Percentiles rank a stretch among this genome's conserved stretches.
Evolutionary conservation across 2,113 vertebrate genomes (phyloP).

Genomic region (Macquaria australasica): DNA sequence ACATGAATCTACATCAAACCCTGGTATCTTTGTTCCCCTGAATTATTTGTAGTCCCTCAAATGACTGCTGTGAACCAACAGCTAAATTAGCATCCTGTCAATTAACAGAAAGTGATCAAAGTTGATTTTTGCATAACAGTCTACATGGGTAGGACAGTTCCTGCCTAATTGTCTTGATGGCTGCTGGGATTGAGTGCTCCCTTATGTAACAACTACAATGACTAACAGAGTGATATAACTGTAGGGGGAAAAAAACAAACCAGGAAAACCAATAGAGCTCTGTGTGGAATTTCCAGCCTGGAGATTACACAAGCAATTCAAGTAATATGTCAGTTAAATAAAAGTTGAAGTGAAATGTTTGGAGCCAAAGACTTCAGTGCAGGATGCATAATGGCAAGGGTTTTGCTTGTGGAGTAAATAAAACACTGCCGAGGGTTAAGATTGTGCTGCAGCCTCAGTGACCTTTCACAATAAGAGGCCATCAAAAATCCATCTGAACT

Average conservation of each 20-base stretch:
- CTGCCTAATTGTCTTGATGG: slow-evolving; percentile 79
- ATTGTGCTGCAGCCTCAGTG: neutral
- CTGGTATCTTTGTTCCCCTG: slow-evolving; percentile 26
- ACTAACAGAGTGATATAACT: slow-evolving; percentile 76
- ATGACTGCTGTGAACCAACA: slow-evolving; percentile 54
- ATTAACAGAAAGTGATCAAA: slow-evolving; percentile 70
- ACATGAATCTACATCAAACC: slow-evolving; percentile 48
- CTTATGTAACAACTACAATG: slow-evolving; percentile 81
- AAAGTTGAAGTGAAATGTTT: slow-evolving; percentile 61
- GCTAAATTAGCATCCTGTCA: slow-evolving; percentile 53
- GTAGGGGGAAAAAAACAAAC: neutral
- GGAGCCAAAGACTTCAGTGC: slow-evolving; percentile 8
- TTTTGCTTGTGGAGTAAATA: slow-evolving; percentile 42
- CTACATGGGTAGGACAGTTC: slow-evolving; percentile 45
- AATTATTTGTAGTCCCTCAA: slow-evolving; percentile 46
- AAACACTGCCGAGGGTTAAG: slow-evolving; percentile 12
- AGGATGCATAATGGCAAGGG: slow-evolving; percentile 42
- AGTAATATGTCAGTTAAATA: slow-evolving; percentile 68
- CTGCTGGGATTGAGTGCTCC: slow-evolving; percentile 81
- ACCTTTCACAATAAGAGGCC: slow-evolving; percentile 5
- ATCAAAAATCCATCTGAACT: neutral
- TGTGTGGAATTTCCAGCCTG: slow-evolving; percentile 63
- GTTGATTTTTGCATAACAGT: slow-evolving; percentile 59
- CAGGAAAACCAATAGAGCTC: slow-evolving; percentile 58
- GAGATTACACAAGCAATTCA: slow-evolving; percentile 63